Evolutionary conservation across 1,140 invertebrate genomes (phyloP), one percentile per base, ranked within the genome.

Genomic region (Lordiphosa collinella): DNA sequence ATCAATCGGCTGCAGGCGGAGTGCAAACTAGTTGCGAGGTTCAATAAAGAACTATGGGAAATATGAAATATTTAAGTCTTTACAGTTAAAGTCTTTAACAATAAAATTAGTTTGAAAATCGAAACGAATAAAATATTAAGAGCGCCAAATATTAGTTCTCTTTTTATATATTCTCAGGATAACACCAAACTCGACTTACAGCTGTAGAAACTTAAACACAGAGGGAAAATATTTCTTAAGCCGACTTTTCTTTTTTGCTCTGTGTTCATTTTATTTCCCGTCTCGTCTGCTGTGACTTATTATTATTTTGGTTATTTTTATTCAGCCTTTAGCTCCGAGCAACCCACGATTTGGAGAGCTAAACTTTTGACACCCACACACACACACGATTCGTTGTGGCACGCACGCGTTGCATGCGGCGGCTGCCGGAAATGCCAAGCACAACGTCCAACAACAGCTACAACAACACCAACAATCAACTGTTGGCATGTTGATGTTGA

Each of bases 401-500:
- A 76, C 62, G 72, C 78, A 82, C 76, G 67, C 71, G 61, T 78
- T 62, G 62, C 52, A 69, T 46, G 59, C 46, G 49, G 50, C 72
- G 78, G 53, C 78, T 68, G 78, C 78, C 78, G 78, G 78, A 82
- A 82, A 82, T 82, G 72, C 78, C 78, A 56, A 71, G 76, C 63
- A 59, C 63, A 79, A 78, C 73, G 63, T 64, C 51, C 73, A 80
- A 62, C 54, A 61, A 59, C 14, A 53, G 58, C 48, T 49, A 59
- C 37, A 56, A 40, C 34, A 40, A 29, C 35, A 31, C 16, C 50
- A 38, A 68, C 47, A 68, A 80, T 86, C 79, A 86, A 84, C 80
- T 86, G 80, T 80, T 86, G 80, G 80, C 80, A 80, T 86, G 80
- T 76, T 85, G 67, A 79, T 78, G 70, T 71, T 75, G 63, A 74